These are phyloP conservation scores for Dasysyrphus tricinctus DNA, from an alignment of 2,888 invertebrate genomes.

Conservation along the genomic window DNA sequence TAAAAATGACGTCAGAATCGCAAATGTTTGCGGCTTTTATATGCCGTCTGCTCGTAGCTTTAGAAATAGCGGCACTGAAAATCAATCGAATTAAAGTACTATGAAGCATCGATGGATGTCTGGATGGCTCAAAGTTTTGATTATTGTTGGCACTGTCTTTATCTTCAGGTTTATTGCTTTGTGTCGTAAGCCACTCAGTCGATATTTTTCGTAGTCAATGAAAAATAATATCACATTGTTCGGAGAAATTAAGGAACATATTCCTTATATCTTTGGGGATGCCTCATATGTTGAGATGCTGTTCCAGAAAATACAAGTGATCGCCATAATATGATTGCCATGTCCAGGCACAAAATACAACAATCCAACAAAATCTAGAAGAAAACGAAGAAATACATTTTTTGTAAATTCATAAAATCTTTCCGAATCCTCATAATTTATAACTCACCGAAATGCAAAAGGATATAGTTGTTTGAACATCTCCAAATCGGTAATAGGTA, in stretches of 20 bases:
- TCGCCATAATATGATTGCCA: constrained; percentile 96
- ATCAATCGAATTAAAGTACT: constrained; percentile 58
- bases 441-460: constrained; percentile 93
- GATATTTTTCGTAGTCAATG: constrained; percentile 98
- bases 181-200: constrained; percentile 83
- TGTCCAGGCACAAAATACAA: constrained; percentile 94
- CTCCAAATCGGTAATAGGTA: constrained; percentile 89
- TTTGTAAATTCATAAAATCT: neutral
- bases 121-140: constrained; percentile 64
- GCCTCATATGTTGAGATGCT: constrained; percentile 92
- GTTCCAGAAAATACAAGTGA: constrained; percentile 93
- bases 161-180: constrained; percentile 35
- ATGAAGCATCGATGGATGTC: constrained; percentile 63
- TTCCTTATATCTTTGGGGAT: constrained; percentile 98
- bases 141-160: constrained; percentile 68
- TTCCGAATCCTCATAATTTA: neutral
- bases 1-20: too few species aligned
- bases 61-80: constrained; percentile 58
- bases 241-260: constrained; percentile 98
- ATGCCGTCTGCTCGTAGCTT: too few species aligned
- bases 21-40: too few species aligned
- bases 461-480: constrained; percentile 95
- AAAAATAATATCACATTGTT: constrained; percentile 97
- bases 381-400: too few species aligned
- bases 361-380: constrained; percentile 96